phyloP scores from a whole-genome alignment of 2,888 invertebrate species.

The Pyrgus malvae region DNA sequence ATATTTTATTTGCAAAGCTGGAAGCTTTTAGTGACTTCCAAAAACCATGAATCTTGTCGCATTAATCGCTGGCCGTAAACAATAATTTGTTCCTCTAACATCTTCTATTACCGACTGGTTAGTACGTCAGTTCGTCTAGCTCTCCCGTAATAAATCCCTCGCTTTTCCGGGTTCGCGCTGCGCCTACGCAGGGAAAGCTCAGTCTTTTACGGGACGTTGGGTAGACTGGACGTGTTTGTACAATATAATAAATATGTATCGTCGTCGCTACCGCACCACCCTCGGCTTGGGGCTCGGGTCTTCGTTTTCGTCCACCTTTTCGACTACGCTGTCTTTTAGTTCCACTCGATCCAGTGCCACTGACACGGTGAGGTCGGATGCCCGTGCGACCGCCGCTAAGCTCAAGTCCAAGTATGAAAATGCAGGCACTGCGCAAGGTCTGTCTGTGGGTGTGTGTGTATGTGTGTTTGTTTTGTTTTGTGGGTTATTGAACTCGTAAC shows the following conservation, averaged over 20 bases:
- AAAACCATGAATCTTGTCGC: too few relatives aligned
- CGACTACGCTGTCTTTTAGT: conserved; percentile 56
- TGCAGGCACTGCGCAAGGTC: conserved; percentile 77
- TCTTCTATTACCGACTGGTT: conserved; percentile 26
- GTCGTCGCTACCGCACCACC: conserved; percentile 74
- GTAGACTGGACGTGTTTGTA: conserved; percentile 43
- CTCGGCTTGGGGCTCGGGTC: conserved; percentile 72
- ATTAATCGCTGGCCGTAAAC: conserved; percentile 6
- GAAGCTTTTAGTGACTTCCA: too few relatives aligned
- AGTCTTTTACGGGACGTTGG: conserved; percentile 59
- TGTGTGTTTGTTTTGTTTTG: conserved; percentile 20
- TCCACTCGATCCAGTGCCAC: conserved; percentile 39
- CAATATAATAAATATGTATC: conserved; percentile 56
- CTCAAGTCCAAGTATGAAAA: conserved; percentile 75
- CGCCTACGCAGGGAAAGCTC: conserved; percentile 55
- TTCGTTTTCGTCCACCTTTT: conserved; percentile 69
- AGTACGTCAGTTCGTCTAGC: conserved; percentile 53
- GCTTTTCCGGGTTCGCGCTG: conserved; percentile 69
- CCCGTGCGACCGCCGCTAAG: conserved; percentile 74
- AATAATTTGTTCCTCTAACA: conserved; percentile 11
- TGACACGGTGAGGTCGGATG: conserved; percentile 69
- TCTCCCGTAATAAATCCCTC: conserved; percentile 69
- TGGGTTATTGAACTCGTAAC: conserved; percentile 1
- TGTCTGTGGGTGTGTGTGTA: conserved; percentile 38
- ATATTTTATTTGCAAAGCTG: too few relatives aligned